These are phyloP conservation scores for Phocides pigmalion DNA, from an alignment of 1,140 invertebrate genomes.

Conservation along the genomic window DNA sequence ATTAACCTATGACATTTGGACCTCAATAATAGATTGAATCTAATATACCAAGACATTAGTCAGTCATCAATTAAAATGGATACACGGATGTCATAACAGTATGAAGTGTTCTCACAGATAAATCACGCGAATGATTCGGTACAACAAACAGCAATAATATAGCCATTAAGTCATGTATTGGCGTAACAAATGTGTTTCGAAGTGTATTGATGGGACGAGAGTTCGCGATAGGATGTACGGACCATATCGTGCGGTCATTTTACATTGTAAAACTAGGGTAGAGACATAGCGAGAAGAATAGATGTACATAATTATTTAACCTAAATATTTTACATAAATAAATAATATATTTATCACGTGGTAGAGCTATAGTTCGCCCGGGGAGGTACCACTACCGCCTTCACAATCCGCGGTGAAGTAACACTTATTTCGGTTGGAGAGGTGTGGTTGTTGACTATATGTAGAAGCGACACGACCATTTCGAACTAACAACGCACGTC, in stretches of 20 bases:
- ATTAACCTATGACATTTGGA: slow-evolving; percentile 19
- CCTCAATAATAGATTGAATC: slow-evolving; percentile 24
- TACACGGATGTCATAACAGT: slow-evolving; percentile 39
- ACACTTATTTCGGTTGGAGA: too few relatives aligned
- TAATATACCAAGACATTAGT: slow-evolving; percentile 24
- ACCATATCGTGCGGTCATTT: slow-evolving; percentile 46
- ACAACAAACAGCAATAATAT: slow-evolving; percentile 42
- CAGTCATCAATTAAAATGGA: slow-evolving; percentile 26
- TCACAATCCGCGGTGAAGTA: too few relatives aligned
- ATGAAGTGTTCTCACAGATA: slow-evolving; percentile 47
- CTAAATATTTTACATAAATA: too few relatives aligned
- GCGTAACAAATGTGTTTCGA: slow-evolving; percentile 49
- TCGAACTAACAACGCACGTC: too few relatives aligned
- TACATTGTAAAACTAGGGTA: slow-evolving; percentile 37
- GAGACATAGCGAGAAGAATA: not conserved
- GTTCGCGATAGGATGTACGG: slow-evolving; percentile 38
- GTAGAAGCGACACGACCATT: too few relatives aligned
- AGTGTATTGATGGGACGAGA: slow-evolving; percentile 56
- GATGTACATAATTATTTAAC: too few relatives aligned
- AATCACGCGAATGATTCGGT: slow-evolving; percentile 41
- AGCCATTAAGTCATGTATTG: slow-evolving; percentile 49
- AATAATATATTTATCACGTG: too few relatives aligned
- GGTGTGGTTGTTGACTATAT: too few relatives aligned
- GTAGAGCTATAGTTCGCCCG: too few relatives aligned
- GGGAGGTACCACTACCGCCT: too few relatives aligned